These are phyloP conservation scores for Lydus trimaculatus DNA, from an alignment of 2,888 invertebrate genomes.

Conservation along the genomic window DNA sequence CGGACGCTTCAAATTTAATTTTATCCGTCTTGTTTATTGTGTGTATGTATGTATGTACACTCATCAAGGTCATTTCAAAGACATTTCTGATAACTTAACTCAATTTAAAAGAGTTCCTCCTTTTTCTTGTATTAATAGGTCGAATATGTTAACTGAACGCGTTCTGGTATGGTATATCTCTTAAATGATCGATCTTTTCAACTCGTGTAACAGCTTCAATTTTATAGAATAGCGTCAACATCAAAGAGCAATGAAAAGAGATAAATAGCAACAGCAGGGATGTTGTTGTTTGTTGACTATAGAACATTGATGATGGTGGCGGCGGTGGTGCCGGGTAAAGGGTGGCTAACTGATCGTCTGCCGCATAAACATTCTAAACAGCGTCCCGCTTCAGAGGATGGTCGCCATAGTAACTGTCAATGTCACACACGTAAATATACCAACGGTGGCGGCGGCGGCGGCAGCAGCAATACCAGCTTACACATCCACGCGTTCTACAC, in stretches of 20 bases:
- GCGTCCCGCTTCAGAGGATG: conserved; percentile 41
- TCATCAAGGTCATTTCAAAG: conserved; percentile 25
- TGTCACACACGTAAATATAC: conserved; percentile 44
- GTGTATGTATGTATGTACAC: background rate
- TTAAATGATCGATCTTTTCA: conserved; percentile 1
- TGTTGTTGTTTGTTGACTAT: background rate
- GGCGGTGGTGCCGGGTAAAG: conserved; percentile 11
- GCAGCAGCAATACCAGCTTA: conserved; percentile 33
- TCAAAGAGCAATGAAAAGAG: conserved; percentile 20
- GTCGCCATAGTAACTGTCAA: conserved; percentile 48
- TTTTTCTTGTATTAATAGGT: background rate
- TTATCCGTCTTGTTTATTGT: conserved; percentile 3
- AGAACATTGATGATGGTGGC: background rate
- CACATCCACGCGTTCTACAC: conserved; percentile 49
- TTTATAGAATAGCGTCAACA: conserved; percentile 19
- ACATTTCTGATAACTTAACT: background rate
- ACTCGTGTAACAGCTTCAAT: background rate
- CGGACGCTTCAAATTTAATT: conserved; percentile 13
- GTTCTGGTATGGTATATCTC: background rate
- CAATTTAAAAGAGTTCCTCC: background rate
- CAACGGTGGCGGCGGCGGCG: background rate
- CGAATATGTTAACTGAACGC: background rate
- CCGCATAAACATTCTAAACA: conserved; percentile 45
- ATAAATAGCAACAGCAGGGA: background rate
- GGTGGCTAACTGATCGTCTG: conserved; percentile 23